Evolutionary conservation across 1,140 invertebrate genomes (phyloP), one percentile per base, ranked within the genome.

Genomic region (Calephelis nemesis): DNA sequence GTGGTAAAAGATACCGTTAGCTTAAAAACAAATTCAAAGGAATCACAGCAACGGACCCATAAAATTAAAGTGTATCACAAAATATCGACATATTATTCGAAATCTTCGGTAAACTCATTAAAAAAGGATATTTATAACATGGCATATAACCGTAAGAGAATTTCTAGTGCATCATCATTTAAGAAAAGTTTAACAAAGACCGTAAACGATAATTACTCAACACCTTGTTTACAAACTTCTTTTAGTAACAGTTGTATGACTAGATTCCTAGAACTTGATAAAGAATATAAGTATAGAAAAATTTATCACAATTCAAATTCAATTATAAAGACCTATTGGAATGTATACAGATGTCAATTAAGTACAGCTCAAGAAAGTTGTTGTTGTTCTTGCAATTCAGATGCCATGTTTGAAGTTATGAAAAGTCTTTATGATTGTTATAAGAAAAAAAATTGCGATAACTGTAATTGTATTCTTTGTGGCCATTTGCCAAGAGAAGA

Each of bases 371-470:
- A 85, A 73, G 79, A 84, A 65, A 79, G 62, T 40, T 84, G 85
- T 72, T 87, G 85, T 62, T 83, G 82, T 69, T 78, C 78, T 12
- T 87, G 85, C 71, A 84, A 85, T 70, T 87, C 85, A 13, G 85
- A 85, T 72, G 82, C 81, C 13, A 87, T 87, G 79, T 87, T 84
- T 67, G 82, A 87, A 76, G 85, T 87, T 3, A 85, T 87, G 83
- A 87, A 85, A 74, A 77, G 82, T 69, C 70, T 87, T 15, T 87
- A 87, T 52, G 82, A 85, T 67, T 88, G 85, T 66, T 88, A 85
- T 64, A 85, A 88, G 68, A 83, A 84, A 69, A 85, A 85, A 73
- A 83, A 84, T 70, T 88, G 85, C 73, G 78, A 83, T 70, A 64
- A 84, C 71, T 87, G 83, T 66, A 82, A 82, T 45, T 87, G 85